phyloP scores from a whole-genome alignment of 2,113 vertebrate species.

The Brevimyrus niger region DNA sequence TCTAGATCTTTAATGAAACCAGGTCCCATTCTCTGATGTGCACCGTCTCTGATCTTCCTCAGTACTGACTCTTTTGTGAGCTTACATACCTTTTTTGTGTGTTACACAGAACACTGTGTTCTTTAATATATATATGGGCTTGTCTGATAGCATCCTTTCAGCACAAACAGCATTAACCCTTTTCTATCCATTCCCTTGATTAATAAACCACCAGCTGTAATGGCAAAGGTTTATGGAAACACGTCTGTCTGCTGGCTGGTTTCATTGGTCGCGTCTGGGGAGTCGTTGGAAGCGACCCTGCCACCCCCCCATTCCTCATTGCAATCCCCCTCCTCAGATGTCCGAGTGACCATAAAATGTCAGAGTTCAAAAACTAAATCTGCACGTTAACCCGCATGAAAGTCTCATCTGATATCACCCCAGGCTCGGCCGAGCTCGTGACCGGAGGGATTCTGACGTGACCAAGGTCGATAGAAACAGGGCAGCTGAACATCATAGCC shows the following conservation, averaged over 20 bases:
- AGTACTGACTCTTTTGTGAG: neutral
- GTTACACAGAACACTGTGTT: neutral
- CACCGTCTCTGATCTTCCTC: neutral
- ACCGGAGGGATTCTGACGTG: neutral
- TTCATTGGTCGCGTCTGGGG: neutral
- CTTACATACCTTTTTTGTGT: neutral
- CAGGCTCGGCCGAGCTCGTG: neutral
- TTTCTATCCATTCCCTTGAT: neutral
- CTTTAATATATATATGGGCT: neutral
- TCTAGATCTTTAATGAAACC: constrained; percentile 18
- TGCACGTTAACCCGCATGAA: constrained; percentile 43
- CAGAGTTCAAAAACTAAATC: constrained; percentile 53
- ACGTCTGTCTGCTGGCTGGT: no score
- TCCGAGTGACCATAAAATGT: constrained; percentile 47
- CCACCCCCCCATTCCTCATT: neutral
- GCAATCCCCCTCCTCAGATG: constrained; percentile 35
- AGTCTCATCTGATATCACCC: constrained; percentile 18
- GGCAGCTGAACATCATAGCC: neutral
- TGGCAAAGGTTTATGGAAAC: neutral
- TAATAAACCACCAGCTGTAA: neutral
- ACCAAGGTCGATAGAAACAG: neutral
- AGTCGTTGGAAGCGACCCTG: neutral
- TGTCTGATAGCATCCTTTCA: neutral
- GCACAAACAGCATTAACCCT: neutral
- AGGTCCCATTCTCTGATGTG: constrained; percentile 13